Evolutionary conservation across 2,113 vertebrate genomes (phyloP), one percentile per base, ranked within the genome.

Genomic region (Procavia capensis): DNA sequence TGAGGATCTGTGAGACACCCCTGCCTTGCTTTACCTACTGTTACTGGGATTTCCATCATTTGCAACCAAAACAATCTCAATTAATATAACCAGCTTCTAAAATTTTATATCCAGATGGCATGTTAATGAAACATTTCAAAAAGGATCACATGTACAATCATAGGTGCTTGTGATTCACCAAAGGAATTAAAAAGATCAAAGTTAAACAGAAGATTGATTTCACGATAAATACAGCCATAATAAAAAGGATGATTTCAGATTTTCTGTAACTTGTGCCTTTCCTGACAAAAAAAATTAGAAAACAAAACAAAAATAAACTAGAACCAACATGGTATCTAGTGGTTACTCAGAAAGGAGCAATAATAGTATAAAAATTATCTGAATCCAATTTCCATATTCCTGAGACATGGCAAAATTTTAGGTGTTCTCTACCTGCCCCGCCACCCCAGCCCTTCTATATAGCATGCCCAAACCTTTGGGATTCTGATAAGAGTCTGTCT

Each of bases 131-230:
- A 95, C 47, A 85, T 70, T 74, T 70, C 31, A 81, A 81, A 85
- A 54, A 31, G 41, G 34, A 91, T 64, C 9, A 76, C 68, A 17
- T 78, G 54, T 70, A n/a, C 50, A 88, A 50, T 70, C 54, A 5
- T 61, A 20, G 66, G 27, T 76, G 61, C 74, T 91, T 63, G 75
- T 76, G 88, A 96, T 41, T 88, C 74, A 91, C 43, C 66, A 63
- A 81, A 81, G 43, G 36, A 87, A 91, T 84, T 9, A n/a, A 59
- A 94, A 66, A 85, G 34, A 91, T 81, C 64, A 74, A 88, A 96
- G 34, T 39, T 39, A 41, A 93, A 76, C 36, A 95, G 83, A 81
- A 95, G 72, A 64, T 39, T 81, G 75, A 95, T 75, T 84, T 20
- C 72, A 50, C 41, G 24, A 78, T 63, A 10, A 36, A 59, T 31